Evolutionary conservation across 2,888 invertebrate species (phyloP).

Genomic region (Hybos culiciformis): DNA sequence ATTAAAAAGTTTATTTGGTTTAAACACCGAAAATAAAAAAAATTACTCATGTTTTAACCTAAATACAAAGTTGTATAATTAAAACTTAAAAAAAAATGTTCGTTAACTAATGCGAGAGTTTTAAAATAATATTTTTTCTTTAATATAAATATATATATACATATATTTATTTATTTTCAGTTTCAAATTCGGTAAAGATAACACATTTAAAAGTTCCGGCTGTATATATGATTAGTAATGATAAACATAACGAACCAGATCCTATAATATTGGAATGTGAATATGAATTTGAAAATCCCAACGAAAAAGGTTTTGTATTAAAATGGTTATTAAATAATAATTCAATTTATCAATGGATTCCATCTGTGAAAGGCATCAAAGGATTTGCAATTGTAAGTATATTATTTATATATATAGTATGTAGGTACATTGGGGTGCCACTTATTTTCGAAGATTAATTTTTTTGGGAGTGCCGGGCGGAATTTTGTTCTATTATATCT

Average conservation of each 20-base stretch:
- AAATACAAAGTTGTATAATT: too few relatives aligned
- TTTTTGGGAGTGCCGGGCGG: too few relatives aligned
- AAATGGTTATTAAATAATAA: conserved; percentile 36
- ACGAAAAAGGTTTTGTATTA: conserved; percentile 34
- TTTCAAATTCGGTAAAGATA: conserved; percentile 32
- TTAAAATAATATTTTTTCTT: too few relatives aligned
- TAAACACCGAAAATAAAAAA: too few relatives aligned
- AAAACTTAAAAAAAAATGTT: too few relatives aligned
- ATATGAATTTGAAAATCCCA: conserved; percentile 29
- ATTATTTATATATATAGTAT: neutral
- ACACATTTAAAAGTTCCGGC: conserved; percentile 35
- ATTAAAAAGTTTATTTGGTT: too few relatives aligned
- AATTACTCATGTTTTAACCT: too few relatives aligned
- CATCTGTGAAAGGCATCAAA: conserved; percentile 30
- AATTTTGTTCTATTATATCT: too few relatives aligned
- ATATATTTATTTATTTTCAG: conserved; percentile 15
- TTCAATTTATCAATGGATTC: conserved; percentile 36
- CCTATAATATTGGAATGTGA: conserved; percentile 35
- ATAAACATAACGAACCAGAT: conserved; percentile 29
- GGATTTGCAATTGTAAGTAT: conserved; percentile 25
- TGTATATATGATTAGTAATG: conserved; percentile 33
- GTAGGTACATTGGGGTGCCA: too few relatives aligned
- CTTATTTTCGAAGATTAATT: too few relatives aligned
- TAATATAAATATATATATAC: neutral
- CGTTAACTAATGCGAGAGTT: too few relatives aligned